Percentiles rank a stretch among this genome's conserved stretches.
These are phyloP conservation scores for Triplophysa bombifrons DNA, from an alignment of 2,797 vertebrate genomes.

Conservation along the genomic window DNA sequence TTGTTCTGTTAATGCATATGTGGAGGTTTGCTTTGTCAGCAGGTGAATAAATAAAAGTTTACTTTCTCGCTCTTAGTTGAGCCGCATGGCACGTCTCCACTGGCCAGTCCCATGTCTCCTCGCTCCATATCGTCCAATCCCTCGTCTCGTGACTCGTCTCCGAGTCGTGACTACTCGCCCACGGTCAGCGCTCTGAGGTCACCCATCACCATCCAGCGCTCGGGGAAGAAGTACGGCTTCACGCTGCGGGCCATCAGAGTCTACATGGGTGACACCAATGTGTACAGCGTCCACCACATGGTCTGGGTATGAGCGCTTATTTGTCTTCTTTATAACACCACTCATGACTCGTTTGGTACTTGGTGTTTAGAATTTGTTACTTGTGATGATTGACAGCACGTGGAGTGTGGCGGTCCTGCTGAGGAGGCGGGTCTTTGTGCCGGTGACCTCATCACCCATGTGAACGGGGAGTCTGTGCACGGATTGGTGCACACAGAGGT, in stretches of 20 bases:
- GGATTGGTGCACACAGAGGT: slow-evolving; percentile 95
- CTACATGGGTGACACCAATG: slow-evolving; percentile 91
- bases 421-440: slow-evolving; percentile 57
- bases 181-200: slow-evolving; percentile 83
- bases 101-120: slow-evolving; percentile 92
- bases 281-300: slow-evolving; percentile 93
- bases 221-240: slow-evolving; percentile 91
- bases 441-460: slow-evolving; percentile 93
- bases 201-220: slow-evolving; percentile 90
- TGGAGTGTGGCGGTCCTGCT: too few relatives aligned
- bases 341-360: too few relatives aligned
- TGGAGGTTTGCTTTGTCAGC: too few relatives aligned
- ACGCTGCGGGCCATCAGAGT: slow-evolving; percentile 89
- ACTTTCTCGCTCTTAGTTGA: slow-evolving; percentile 77
- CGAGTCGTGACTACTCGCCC: slow-evolving; percentile 87
- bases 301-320: slow-evolving; percentile 82
- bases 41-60: background rate
- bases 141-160: slow-evolving; percentile 89
- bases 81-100: slow-evolving; percentile 84
- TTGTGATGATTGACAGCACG: slow-evolving; percentile 48
- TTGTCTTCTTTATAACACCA: background rate
- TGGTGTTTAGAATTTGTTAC: background rate
- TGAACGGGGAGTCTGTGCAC: slow-evolving; percentile 91
- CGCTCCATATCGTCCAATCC: slow-evolving; percentile 88
- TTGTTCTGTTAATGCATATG: too few relatives aligned